phyloP scores from a whole-genome alignment of 2,797 vertebrate genomes.

The Rallus crepitans region DNA sequence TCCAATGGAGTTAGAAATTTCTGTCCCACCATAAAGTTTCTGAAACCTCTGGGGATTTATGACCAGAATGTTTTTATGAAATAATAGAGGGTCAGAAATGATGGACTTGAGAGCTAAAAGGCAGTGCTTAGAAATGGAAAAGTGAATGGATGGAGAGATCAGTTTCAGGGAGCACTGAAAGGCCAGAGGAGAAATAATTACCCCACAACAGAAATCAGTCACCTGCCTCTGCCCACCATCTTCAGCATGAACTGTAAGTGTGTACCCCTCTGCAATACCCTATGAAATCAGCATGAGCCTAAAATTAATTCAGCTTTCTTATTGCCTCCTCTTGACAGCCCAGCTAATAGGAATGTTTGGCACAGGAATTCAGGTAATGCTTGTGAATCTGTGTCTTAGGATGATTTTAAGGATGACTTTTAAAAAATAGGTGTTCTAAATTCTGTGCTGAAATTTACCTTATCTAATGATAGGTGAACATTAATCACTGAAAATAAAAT shows the following conservation, averaged over 20 bases:
- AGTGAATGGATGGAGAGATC: neutral
- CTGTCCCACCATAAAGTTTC: neutral
- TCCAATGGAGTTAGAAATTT: neutral
- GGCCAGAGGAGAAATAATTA: neutral
- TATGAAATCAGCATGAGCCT: neutral
- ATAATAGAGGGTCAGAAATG: neutral
- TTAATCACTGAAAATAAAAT: neutral
- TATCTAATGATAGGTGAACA: neutral
- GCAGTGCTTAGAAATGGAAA: neutral
- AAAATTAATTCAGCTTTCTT: neutral
- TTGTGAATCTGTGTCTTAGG: neutral
- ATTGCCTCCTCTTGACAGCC: neutral
- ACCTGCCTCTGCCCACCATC: neutral
- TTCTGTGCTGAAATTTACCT: neutral
- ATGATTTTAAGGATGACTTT: neutral
- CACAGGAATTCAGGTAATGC: neutral
- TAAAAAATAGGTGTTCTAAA: neutral
- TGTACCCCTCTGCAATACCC: neutral
- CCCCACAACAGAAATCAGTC: neutral
- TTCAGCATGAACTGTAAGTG: neutral
- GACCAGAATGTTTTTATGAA: neutral
- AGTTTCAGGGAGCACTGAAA: neutral
- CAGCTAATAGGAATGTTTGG: neutral
- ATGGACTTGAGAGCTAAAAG: neutral
- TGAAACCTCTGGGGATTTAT: neutral